Percentiles rank a stretch among this genome's conserved stretches.
These are phyloP conservation scores for Alitta virens DNA, from an alignment of 2,888 invertebrate species.

Conservation along the genomic window DNA sequence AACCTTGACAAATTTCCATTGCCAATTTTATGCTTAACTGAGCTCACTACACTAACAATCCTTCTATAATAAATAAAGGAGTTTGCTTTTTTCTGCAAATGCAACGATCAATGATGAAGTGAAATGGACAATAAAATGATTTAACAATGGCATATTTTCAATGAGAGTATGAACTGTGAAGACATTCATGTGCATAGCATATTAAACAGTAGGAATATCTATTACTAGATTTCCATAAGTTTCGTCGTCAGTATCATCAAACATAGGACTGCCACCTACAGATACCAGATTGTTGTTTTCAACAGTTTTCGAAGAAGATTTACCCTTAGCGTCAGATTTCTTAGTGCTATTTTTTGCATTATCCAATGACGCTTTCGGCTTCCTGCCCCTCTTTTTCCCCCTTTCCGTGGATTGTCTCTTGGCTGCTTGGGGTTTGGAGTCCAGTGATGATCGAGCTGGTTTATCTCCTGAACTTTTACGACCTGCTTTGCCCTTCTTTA, in stretches of 20 bases:
- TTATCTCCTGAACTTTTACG: neutral
- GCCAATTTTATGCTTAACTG: too few relatives aligned
- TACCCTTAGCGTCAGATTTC: neutral
- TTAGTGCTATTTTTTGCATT: neutral
- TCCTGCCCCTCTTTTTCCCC: neutral
- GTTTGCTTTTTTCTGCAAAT: too few relatives aligned
- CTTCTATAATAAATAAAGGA: too few relatives aligned
- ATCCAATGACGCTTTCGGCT: neutral
- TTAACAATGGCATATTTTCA: too few relatives aligned
- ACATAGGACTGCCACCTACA: slow-evolving; percentile 3
- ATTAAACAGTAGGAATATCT: slow-evolving; percentile 12
- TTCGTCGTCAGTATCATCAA: slow-evolving; percentile 17
- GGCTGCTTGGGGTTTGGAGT: neutral
- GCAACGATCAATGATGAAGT: too few relatives aligned
- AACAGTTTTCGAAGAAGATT: neutral
- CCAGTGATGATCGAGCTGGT: too few relatives aligned
- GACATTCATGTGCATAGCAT: too few relatives aligned
- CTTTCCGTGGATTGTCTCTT: neutral
- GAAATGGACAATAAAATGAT: too few relatives aligned
- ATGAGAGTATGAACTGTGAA: too few relatives aligned
- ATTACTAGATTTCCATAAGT: slow-evolving; percentile 12
- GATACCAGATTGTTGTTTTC: neutral
- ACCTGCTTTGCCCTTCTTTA: neutral
- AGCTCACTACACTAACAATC: too few relatives aligned
- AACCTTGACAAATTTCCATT: too few relatives aligned